These are phyloP conservation scores for Paralichthys olivaceus DNA, from an alignment of 2,113 vertebrate genomes.

Conservation along the genomic window DNA sequence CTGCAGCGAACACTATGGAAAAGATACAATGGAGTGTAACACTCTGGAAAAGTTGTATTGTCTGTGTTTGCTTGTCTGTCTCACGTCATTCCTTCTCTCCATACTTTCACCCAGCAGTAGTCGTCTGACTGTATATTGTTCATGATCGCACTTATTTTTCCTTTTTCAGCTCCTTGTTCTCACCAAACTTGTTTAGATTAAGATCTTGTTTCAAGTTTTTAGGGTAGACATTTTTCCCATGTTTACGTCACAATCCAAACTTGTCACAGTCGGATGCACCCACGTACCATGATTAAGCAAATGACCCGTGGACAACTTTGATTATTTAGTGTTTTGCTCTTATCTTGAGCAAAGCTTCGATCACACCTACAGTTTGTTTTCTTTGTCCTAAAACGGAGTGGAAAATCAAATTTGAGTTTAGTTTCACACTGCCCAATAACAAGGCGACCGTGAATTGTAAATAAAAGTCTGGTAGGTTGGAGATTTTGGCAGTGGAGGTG, in stretches of 20 bases:
- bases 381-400: conserved; percentile 54
- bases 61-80: neutral
- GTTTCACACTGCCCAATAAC: conserved; percentile 58
- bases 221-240: conserved; percentile 59
- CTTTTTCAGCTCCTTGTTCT: conserved; percentile 36
- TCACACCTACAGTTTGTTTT: conserved; percentile 75
- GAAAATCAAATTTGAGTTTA: conserved; percentile 64
- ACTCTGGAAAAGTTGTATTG: conserved; percentile 55
- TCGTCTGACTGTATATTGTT: conserved; percentile 5
- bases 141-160: conserved; percentile 1
- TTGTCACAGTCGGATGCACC: conserved; percentile 32
- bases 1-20: neutral
- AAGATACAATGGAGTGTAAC: conserved; percentile 54
- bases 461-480: conserved; percentile 49
- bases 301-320: conserved; percentile 58
- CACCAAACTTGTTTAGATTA: conserved; percentile 54
- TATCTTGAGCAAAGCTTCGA: conserved; percentile 64
- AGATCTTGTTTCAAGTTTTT: conserved; percentile 40
- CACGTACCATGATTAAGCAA: conserved; percentile 60
- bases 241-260: conserved; percentile 37
- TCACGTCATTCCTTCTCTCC: neutral
- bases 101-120: neutral
- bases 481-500: conserved; percentile 54
- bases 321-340: conserved; percentile 52
- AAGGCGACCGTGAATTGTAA: conserved; percentile 52